phyloP scores from a whole-genome alignment of 2,888 invertebrate species.

The Caenorhabditis virilis region DNA sequence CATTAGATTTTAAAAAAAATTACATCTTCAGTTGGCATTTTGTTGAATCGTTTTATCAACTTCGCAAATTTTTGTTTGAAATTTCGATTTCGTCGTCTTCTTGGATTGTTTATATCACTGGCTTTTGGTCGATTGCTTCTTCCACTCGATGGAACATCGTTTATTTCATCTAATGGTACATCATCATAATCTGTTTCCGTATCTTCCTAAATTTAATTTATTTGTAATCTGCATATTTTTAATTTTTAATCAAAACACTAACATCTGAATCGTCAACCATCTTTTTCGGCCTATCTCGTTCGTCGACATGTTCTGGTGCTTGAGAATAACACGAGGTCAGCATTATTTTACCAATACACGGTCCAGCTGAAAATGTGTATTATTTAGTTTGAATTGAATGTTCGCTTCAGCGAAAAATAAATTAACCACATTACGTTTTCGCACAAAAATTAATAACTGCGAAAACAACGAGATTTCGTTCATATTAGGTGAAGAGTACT shows the following conservation, averaged over 20 bases:
- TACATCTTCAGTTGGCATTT: slow-evolving; percentile 80
- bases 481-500: too few species aligned
- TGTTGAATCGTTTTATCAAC: slow-evolving; percentile 85
- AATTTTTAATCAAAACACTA: neutral
- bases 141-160: slow-evolving; percentile 19
- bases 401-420: too few species aligned
- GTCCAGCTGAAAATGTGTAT: slow-evolving; percentile 27
- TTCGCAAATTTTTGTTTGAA: slow-evolving; percentile 96
- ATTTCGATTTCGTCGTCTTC: slow-evolving; percentile 72
- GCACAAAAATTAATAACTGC: too few species aligned
- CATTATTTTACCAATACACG: slow-evolving; percentile 42
- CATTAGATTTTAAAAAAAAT: too few species aligned
- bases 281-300: slow-evolving; percentile 42
- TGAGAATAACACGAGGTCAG: slow-evolving; percentile 46
- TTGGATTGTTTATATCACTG: slow-evolving; percentile 13
- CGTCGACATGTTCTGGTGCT: slow-evolving; percentile 44
- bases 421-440: too few species aligned
- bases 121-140: slow-evolving; percentile 25
- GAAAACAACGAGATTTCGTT: too few species aligned
- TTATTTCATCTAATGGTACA: slow-evolving; percentile 25
- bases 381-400: too few species aligned
- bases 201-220: slow-evolving; percentile 39
- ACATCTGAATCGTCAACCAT: slow-evolving; percentile 44
- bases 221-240: neutral
- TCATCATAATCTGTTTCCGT: slow-evolving; percentile 49